These are phyloP conservation scores for Drosophila neocordata DNA, from an alignment of 1,140 invertebrate genomes.

Conservation along the genomic window DNA sequence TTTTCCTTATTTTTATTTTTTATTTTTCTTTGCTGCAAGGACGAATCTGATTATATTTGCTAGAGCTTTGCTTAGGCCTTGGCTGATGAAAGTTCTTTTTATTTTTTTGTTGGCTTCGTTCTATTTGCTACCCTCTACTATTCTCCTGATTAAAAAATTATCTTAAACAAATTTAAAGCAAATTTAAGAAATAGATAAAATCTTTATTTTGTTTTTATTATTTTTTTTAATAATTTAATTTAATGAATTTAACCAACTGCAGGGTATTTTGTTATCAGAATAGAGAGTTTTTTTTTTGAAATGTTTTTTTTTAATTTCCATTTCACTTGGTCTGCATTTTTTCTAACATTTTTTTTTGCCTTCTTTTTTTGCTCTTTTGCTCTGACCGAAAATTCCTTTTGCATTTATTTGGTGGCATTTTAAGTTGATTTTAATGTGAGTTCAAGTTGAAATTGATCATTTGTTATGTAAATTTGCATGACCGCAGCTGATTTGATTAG, in stretches of 20 bases:
- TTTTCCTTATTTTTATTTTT: too few relatives aligned
- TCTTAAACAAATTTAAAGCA: too few relatives aligned
- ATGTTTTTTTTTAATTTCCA: constrained; percentile 27
- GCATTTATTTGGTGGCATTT: constrained; percentile 39
- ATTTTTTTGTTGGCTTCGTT: too few relatives aligned
- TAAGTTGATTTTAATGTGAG: constrained; percentile 63
- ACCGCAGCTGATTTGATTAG: constrained; percentile 24
- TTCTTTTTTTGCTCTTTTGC: too few relatives aligned
- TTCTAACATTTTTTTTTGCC: background rate
- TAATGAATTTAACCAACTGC: too few relatives aligned
- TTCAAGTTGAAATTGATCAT: constrained; percentile 22
- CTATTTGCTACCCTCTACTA: too few relatives aligned
- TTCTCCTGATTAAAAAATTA: too few relatives aligned
- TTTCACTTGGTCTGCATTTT: constrained; percentile 42
- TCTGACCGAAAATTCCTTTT: background rate
- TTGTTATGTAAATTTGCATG: constrained; percentile 53
- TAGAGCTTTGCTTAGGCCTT: background rate
- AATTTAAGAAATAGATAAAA: too few relatives aligned
- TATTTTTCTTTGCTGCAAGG: background rate
- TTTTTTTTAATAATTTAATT: too few relatives aligned
- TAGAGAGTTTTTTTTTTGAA: background rate
- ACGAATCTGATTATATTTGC: background rate
- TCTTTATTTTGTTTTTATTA: too few relatives aligned
- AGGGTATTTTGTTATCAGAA: too few relatives aligned
- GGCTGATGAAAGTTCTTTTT: background rate